These are phyloP conservation scores for Drosophila parvula DNA, from an alignment of 1,140 invertebrate genomes.

Conservation along the genomic window DNA sequence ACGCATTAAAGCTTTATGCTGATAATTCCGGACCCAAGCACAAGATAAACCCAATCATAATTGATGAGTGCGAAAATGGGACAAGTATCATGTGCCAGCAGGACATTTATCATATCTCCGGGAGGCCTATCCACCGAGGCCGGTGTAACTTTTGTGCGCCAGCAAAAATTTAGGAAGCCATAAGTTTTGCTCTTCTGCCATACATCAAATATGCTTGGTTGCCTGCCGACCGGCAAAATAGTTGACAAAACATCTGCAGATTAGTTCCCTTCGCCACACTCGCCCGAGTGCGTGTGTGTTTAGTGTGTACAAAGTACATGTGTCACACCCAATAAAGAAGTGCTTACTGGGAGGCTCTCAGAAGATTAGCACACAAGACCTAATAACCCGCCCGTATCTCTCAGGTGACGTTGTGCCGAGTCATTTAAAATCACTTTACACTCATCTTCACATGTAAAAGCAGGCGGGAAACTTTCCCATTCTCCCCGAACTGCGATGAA, in stretches of 20 bases:
- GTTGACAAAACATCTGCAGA: conserved; percentile 47
- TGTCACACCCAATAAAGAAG: conserved; percentile 40
- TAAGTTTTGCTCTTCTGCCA: conserved; percentile 25
- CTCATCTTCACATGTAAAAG: conserved; percentile 4
- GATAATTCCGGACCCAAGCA: conserved; percentile 19
- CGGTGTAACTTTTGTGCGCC: conserved; percentile 25
- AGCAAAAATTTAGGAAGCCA: conserved; percentile 39
- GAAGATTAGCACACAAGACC: conserved; percentile 16
- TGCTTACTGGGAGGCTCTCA: conserved; percentile 11
- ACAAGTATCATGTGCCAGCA: conserved; percentile 36
- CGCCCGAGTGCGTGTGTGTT: not conserved
- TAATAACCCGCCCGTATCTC: conserved; percentile 18
- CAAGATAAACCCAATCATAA: conserved; percentile 58
- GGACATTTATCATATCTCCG: conserved; percentile 58
- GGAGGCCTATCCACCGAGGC: not conserved
- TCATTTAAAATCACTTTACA: conserved; percentile 34
- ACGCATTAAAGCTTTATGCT: conserved; percentile 38
- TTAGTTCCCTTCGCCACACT: conserved; percentile 14
- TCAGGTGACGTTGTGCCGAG: conserved; percentile 19
- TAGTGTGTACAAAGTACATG: conserved; percentile 17
- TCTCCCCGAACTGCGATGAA: not conserved
- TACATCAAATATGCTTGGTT: conserved; percentile 59
- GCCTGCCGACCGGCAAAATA: conserved; percentile 24
- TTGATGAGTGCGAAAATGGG: conserved; percentile 63
- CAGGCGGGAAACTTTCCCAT: not conserved